Base-by-base conservation (phyloP, 2,113 vertebrate species). In the Gracilinanus agilis region DNA sequence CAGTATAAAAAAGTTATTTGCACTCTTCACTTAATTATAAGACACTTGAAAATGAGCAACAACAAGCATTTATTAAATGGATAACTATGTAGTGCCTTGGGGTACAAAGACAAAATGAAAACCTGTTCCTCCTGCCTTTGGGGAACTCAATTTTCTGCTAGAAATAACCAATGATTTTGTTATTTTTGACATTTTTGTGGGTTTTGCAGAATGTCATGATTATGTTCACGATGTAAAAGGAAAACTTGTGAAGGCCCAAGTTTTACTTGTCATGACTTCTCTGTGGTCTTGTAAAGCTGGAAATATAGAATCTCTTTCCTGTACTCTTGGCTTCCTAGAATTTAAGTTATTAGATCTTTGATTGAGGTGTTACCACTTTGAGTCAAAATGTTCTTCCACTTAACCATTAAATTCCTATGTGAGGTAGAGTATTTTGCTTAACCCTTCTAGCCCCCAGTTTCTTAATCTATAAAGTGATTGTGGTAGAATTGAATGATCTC, bases 261-360 rank as follows among this genome's bases (percentile, higher is more conserved):
- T 93, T 96, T 96, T 90, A 49, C 96, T 95, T 96, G 92, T 95
- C 56, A 94, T 91, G 93, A 96, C 95, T 91, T 96, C 44, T 97
- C 88, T 96, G 97, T 94, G 96, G 53, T 88, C 0, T 97, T 95
- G 95, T 95, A 95, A 94, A 95, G 94, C 61, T 96, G 90, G 83
- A 96, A 96, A 90, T 92, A 40, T 95, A 97, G 92, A 55, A 92
- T 97, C 94, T 97, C 29, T 97, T 95, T 96, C 96, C 97, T 19
- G 93, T 96, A 95, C 29, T 95, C 92, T 97, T 97, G 94, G 92
- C 61, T 97, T 92, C 91, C 93, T 94, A 92, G 94, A 95, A 54
- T 96, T 6, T 40, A 40, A 67, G 3, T 1, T 58, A 27, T 10
- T 13, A 34, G n/a, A 67, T 10, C 58, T 67, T 29, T 12, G 58